These are phyloP conservation scores for Megalurothrips usitatus DNA, from an alignment of 2,888 invertebrate species.

Conservation along the genomic window DNA sequence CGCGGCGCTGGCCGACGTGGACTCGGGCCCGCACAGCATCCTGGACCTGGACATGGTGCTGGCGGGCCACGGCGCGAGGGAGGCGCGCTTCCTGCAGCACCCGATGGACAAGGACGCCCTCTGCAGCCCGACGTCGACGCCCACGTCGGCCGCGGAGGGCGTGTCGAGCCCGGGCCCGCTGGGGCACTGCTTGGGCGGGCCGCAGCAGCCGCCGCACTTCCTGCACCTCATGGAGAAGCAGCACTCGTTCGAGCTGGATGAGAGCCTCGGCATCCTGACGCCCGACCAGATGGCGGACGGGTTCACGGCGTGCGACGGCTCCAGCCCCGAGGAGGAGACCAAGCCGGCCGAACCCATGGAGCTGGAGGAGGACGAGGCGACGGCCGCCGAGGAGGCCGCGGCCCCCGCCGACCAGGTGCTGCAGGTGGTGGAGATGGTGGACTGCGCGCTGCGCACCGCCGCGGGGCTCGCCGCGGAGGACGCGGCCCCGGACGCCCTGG, in stretches of 20 bases:
- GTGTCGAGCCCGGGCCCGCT: conserved; percentile 29
- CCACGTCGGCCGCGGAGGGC: conserved; percentile 34
- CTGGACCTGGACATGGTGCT: conserved; percentile 45
- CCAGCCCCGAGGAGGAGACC: conserved; percentile 28
- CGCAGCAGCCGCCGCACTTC: conserved; percentile 41
- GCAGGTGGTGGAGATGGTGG: conserved; percentile 26
- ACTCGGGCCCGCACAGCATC: conserved; percentile 58
- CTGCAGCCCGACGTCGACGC: conserved; percentile 35
- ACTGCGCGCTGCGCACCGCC: conserved; percentile 10
- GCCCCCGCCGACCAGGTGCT: neutral
- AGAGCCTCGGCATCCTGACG: conserved; percentile 80
- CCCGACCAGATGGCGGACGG: conserved; percentile 81
- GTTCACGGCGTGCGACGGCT: conserved; percentile 49
- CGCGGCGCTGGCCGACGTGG: conserved; percentile 34
- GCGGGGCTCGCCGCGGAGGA: neutral
- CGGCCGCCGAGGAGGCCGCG: conserved; percentile 12
- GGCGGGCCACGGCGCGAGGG: conserved; percentile 28
- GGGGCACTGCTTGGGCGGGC: conserved; percentile 34
- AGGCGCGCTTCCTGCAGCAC: conserved; percentile 32
- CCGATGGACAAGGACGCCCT: conserved; percentile 33
- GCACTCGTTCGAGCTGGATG: conserved; percentile 74
- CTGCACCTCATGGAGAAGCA: conserved; percentile 57
- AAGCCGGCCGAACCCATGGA: conserved; percentile 43
- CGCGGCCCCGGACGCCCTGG: conserved; percentile 23
- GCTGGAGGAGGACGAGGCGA: conserved; percentile 28